These are phyloP conservation scores for Marisa cornuarietis DNA, from an alignment of 1,140 invertebrate genomes.

Conservation along the genomic window DNA sequence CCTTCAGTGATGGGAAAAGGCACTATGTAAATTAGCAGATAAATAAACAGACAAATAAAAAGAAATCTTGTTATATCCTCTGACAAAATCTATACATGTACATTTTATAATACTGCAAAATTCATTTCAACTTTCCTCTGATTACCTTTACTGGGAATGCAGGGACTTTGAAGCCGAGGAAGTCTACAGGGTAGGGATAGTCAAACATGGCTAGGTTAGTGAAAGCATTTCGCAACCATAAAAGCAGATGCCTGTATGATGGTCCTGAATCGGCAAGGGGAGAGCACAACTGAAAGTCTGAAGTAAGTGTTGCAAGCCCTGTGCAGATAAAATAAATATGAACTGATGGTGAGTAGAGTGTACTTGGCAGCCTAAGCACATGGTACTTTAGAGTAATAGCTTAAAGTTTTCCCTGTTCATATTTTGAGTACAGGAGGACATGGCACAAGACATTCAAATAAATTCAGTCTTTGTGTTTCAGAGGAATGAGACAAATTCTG, in stretches of 20 bases:
- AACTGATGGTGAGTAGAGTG: background rate
- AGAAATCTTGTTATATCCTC: too few relatives aligned
- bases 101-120: background rate
- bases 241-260: constrained; percentile 55
- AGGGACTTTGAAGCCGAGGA: constrained; percentile 75
- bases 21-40: too few relatives aligned
- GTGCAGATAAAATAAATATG: background rate
- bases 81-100: background rate
- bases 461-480: too few relatives aligned
- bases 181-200: constrained; percentile 87
- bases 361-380: too few relatives aligned
- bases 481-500: too few relatives aligned
- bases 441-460: too few relatives aligned
- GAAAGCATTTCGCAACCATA: constrained; percentile 73
- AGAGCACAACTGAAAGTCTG: constrained; percentile 53
- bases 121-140: background rate
- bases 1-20: too few relatives aligned
- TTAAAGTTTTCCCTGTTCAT: too few relatives aligned
- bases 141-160: constrained; percentile 80
- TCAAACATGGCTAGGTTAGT: constrained; percentile 88
- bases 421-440: too few relatives aligned
- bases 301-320: constrained; percentile 44
- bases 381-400: too few relatives aligned
- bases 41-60: too few relatives aligned
- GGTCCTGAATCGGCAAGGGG: constrained; percentile 32